Evolutionary conservation across 2,888 invertebrate species (phyloP).

Genomic region (Congeria kusceri): DNA sequence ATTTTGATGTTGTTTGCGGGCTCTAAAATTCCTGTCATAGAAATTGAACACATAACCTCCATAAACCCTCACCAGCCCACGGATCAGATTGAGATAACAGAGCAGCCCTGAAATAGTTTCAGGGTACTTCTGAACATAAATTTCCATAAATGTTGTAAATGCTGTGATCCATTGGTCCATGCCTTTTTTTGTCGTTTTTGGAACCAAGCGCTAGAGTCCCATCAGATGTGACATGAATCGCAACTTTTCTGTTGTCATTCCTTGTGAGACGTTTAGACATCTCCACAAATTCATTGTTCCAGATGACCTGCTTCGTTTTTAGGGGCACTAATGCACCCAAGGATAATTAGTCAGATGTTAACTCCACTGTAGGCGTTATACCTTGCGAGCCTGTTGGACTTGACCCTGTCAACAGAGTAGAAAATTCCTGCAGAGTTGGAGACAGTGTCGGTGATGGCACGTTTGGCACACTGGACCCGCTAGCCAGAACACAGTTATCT

Average conservation of each 20-base stretch:
- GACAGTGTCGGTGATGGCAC: no score
- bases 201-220: background rate
- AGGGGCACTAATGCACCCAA: background rate
- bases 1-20: background rate
- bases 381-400: no score
- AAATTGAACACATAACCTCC: constrained; percentile 33
- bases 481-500: no score
- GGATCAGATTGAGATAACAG: constrained; percentile 10
- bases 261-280: background rate
- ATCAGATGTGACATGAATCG: background rate
- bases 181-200: background rate
- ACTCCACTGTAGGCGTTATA: no score
- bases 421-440: no score
- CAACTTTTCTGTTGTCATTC: background rate
- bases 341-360: no score
- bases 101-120: constrained; percentile 18
- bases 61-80: constrained; percentile 21
- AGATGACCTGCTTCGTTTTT: constrained; percentile 17
- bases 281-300: constrained; percentile 30
- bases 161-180: constrained; percentile 3
- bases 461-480: no score
- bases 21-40: constrained; percentile 21
- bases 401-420: no score
- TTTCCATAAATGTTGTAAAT: constrained; percentile 32
- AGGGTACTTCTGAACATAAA: background rate